Base-by-base conservation (phyloP, 2,888 invertebrate genomes). In the Eupithecia pulchellata region DNA sequence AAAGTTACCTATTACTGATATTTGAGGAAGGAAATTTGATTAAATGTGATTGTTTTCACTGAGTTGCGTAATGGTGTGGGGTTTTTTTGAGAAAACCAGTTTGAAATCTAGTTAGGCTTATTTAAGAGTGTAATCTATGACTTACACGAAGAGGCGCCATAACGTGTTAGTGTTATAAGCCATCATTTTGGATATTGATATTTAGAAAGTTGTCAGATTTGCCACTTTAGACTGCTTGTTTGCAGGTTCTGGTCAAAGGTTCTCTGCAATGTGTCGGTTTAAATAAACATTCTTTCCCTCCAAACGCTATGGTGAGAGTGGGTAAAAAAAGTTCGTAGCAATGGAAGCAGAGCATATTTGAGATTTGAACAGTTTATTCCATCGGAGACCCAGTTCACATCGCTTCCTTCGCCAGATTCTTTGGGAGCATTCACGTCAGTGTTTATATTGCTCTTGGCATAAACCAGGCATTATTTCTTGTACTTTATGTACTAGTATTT, bases 191-290 rank as follows among this genome's bases (percentile, higher is more conserved):
- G 77, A 76, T 75, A 70, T 66, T 69, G 77, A 76, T 75, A 68
- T 82, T 83, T 84, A 81, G 84, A 84, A 84, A 84, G 84, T 82
- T 81, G 82, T 77, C 75, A 76, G 75, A 76, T 78, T 77, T 77
- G 75, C 75, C 72, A 60, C 72, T 65, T 61, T 69, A 47, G 73
- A 66, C 66, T 60, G 71, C 75, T 77, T 78, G 76, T 73, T 70
- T n/a, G n/a, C 75, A 70, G 66, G 64, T 66, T 67, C 72, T 66
- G 72, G 64, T 67, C 57, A 64, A 64, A 69, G 64, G 64, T 66
- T 69, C 69, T 55, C 29, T 47, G 66, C 42, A 66, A 34, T 64
- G 61, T 57, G 27, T 61, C n/a, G 52, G 66, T 73, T 67, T 64
- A 61, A 61, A 61, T 36, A 34, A 32, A 61, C 36, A 34, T 32